phyloP scores from a whole-genome alignment of 1,140 invertebrate genomes.

The Cardiocondyla obscurior region DNA sequence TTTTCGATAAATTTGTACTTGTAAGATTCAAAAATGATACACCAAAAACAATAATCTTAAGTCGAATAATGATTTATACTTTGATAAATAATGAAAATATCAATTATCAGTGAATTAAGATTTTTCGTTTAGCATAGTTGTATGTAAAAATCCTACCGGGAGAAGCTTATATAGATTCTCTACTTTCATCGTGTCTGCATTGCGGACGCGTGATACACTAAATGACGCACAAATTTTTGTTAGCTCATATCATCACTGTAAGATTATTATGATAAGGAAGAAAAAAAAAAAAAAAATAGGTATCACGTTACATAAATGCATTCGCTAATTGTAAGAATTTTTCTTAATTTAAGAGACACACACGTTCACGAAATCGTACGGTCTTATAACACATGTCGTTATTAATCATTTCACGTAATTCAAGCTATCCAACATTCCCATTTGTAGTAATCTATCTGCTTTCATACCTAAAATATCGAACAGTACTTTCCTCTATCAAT shows the following conservation, averaged over 20 bases:
- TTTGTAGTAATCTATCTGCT: neutral
- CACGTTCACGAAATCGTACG: neutral
- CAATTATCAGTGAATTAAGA: neutral
- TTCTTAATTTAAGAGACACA: neutral
- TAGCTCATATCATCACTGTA: neutral
- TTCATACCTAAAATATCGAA: neutral
- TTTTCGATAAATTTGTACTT: slow-evolving; percentile 27
- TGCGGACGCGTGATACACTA: slow-evolving; percentile 10
- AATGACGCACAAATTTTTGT: slow-evolving; percentile 46
- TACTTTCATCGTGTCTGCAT: neutral
- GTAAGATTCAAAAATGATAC: neutral
- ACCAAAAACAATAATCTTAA: neutral
- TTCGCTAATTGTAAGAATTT: slow-evolving; percentile 3
- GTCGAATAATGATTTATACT: slow-evolving; percentile 25
- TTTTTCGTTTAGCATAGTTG: neutral
- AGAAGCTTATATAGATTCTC: neutral
- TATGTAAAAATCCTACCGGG: neutral
- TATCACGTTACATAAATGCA: neutral
- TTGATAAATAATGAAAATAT: neutral
- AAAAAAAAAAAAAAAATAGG: neutral
- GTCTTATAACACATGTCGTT: neutral
- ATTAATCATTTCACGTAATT: neutral
- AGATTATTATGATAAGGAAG: neutral
- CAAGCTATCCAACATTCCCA: slow-evolving; percentile 38
- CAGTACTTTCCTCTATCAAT: neutral